Percentiles rank a stretch among this genome's conserved stretches.
Conservation (phyloP, 2,113 vertebrate genomes). For the Acrocephalus arundinaceus region DNA sequence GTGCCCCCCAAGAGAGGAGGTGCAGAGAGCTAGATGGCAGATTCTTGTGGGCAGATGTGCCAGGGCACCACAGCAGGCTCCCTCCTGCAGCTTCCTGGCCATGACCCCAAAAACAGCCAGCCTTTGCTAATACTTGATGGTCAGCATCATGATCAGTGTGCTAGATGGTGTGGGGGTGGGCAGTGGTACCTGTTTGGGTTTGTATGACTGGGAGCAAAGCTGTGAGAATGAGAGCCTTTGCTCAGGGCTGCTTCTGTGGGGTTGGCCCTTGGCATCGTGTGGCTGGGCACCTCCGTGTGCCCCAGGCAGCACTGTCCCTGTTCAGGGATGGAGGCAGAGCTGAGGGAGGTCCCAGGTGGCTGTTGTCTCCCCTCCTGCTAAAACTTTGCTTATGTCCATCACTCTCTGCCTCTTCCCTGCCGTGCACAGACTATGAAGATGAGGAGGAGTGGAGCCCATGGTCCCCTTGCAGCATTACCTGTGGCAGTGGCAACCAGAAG, state of each 20-base stretch:
- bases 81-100: not conserved
- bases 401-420: slow-evolving; percentile 2
- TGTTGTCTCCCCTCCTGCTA: not conserved
- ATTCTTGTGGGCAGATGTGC: not conserved
- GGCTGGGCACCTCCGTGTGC: fast-evolving
- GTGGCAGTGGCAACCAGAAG: slow-evolving; percentile 83
- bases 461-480: slow-evolving; percentile 88
- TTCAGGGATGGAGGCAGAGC: not conserved
- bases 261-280: not conserved
- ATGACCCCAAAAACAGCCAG: not conserved
- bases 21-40: not conserved
- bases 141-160: not conserved
- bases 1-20: not conserved
- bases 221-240: not conserved
- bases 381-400: not conserved
- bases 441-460: slow-evolving; percentile 88
- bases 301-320: not conserved
- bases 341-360: not conserved
- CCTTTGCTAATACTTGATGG: not conserved
- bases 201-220: not conserved
- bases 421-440: slow-evolving; percentile 77
- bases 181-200: not conserved
- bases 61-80: not conserved
- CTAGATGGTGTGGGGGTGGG: not conserved
- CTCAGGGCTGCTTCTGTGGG: not conserved